phyloP scores from a whole-genome alignment of 2,888 invertebrate genomes.

The Caradrina clavipalpis region DNA sequence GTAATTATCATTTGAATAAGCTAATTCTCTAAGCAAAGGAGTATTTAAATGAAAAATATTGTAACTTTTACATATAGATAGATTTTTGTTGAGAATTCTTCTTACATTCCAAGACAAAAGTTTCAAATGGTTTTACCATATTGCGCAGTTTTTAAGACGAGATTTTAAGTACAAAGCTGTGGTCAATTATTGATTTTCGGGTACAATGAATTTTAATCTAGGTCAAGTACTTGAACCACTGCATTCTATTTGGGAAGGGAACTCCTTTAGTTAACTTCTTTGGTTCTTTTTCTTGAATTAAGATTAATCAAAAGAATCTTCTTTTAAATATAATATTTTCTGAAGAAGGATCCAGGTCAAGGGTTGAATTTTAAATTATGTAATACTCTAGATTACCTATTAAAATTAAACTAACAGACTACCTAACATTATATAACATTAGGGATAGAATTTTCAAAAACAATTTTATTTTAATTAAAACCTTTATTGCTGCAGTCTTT shows the following conservation, averaged over 20 bases:
- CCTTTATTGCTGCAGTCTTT: not conserved
- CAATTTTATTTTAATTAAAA: not conserved
- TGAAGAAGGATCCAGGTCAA: not conserved
- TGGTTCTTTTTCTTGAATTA: not conserved
- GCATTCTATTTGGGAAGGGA: constrained; percentile 38
- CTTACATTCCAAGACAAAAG: not conserved
- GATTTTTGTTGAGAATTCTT: not conserved
- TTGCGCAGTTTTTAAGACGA: constrained; percentile 24
- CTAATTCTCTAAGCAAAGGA: constrained; percentile 11
- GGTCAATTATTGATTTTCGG: constrained; percentile 57
- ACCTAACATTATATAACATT: constrained; percentile 2
- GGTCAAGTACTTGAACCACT: constrained; percentile 55
- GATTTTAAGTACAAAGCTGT: constrained; percentile 18
- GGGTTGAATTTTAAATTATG: not conserved
- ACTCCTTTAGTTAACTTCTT: constrained; percentile 3
- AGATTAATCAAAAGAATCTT: not conserved
- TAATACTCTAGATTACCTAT: not conserved
- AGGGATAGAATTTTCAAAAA: not conserved
- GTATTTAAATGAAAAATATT: not conserved
- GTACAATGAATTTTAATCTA: constrained; percentile 43
- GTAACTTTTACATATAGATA: no score
- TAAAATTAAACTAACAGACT: not conserved
- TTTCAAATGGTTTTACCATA: constrained; percentile 12
- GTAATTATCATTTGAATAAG: not conserved
- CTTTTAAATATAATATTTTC: not conserved